These are phyloP conservation scores for Psammodynastes pulverulentus DNA, from an alignment of 2,113 vertebrate genomes.

Conservation along the genomic window DNA sequence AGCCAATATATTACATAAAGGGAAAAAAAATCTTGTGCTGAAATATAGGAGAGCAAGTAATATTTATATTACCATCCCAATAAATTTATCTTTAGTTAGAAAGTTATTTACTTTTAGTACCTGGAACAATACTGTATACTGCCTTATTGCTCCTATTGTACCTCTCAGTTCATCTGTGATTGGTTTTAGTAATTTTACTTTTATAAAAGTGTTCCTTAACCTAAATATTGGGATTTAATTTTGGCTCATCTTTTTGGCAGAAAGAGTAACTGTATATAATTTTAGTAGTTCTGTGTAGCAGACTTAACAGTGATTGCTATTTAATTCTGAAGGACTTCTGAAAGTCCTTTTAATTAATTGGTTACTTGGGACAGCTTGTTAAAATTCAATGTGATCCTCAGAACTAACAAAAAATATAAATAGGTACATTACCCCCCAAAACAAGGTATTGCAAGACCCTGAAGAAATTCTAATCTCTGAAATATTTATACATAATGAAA, in stretches of 20 bases:
- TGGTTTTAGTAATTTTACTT: neutral
- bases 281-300: neutral
- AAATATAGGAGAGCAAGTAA: neutral
- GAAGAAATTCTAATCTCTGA: neutral
- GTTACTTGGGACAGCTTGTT: neutral
- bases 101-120: neutral
- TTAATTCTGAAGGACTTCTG: neutral
- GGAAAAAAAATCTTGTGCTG: neutral
- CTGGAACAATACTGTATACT: neutral
- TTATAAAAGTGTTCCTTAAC: neutral
- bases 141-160: neutral
- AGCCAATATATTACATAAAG: neutral
- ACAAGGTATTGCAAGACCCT: neutral
- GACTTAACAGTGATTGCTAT: neutral
- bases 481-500: neutral
- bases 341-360: neutral
- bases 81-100: neutral
- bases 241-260: neutral
- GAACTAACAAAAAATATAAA: neutral
- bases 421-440: neutral
- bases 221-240: neutral
- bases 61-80: neutral
- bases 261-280: neutral
- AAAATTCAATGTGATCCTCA: neutral
- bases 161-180: neutral